These are phyloP conservation scores for Cotesia glomerata DNA, from an alignment of 1,140 invertebrate genomes.

Conservation along the genomic window DNA sequence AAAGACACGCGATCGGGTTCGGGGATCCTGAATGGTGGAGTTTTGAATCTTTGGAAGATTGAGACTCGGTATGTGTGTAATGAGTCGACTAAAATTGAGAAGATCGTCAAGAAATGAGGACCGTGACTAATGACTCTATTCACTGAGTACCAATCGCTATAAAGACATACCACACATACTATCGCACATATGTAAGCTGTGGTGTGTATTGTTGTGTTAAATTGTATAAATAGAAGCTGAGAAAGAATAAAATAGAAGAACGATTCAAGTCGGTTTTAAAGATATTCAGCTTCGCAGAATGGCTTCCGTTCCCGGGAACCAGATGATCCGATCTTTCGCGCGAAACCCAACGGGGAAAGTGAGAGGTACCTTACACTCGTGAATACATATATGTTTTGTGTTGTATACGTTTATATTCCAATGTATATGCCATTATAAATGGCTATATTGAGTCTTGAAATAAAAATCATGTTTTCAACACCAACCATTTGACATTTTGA, in stretches of 20 bases:
- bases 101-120: slow-evolving; percentile 32
- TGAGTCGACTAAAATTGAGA: slow-evolving; percentile 1
- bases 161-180: too few species aligned
- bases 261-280: neutral
- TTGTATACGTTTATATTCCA: neutral
- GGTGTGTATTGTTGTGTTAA: too few species aligned
- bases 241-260: slow-evolving; percentile 4
- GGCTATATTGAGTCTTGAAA: too few species aligned
- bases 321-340: slow-evolving; percentile 29
- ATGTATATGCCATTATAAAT: neutral
- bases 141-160: slow-evolving; percentile 30
- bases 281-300: slow-evolving; percentile 16
- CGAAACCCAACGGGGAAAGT: slow-evolving; percentile 17
- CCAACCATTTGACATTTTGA: too few species aligned
- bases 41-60: too few species aligned
- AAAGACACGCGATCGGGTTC: too few species aligned
- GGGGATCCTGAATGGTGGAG: too few species aligned
- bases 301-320: slow-evolving; percentile 24
- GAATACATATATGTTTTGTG: neutral
- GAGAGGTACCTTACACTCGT: neutral
- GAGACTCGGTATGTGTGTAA: too few species aligned
- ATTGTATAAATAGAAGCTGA: neutral
- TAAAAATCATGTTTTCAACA: too few species aligned
- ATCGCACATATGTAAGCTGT: neutral
- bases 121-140: slow-evolving; percentile 55